These are phyloP conservation scores for Drosophila melanica DNA, from an alignment of 1,140 invertebrate species.

Conservation along the genomic window DNA sequence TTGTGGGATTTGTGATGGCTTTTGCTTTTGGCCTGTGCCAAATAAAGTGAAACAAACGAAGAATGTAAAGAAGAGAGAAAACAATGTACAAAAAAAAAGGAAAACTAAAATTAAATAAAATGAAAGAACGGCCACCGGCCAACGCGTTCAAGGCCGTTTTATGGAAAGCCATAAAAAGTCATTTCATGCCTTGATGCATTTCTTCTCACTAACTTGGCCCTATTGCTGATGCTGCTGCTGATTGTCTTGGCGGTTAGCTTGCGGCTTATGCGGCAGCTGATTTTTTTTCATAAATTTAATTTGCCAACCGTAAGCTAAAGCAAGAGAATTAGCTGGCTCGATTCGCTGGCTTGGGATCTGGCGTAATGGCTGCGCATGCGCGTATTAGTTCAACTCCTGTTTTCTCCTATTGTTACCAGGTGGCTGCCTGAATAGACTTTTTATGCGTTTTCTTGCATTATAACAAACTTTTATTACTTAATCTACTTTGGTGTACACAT, in stretches of 20 bases:
- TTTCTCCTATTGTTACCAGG: conserved; percentile 39
- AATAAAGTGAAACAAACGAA: conserved; percentile 63
- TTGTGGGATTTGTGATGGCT: conserved; percentile 33
- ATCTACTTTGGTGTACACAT: conserved; percentile 63
- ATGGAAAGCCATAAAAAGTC: conserved; percentile 82
- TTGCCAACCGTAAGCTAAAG: conserved; percentile 31
- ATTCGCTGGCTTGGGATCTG: conserved; percentile 21
- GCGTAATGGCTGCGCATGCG: conserved; percentile 47
- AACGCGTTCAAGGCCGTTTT: conserved; percentile 76
- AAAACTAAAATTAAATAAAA: conserved; percentile 31
- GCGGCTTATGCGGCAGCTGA: conserved; percentile 44
- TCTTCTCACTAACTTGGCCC: conserved; percentile 67
- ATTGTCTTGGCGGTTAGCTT: conserved; percentile 26
- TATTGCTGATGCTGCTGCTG: conserved; percentile 32
- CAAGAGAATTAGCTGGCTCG: conserved; percentile 40
- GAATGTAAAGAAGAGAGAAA: conserved; percentile 29
- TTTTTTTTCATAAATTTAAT: conserved; percentile 48
- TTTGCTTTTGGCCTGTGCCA: conserved; percentile 56
- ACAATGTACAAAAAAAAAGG: conserved; percentile 1
- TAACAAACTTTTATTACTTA: conserved; percentile 72
- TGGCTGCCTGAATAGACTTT: conserved; percentile 9
- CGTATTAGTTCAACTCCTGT: conserved; percentile 43
- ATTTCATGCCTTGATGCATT: conserved; percentile 82
- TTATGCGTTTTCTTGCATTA: conserved; percentile 69
- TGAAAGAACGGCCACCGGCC: conserved; percentile 50